Conservation (phyloP, 2,888 invertebrate species). For the Papilio protenor region DNA sequence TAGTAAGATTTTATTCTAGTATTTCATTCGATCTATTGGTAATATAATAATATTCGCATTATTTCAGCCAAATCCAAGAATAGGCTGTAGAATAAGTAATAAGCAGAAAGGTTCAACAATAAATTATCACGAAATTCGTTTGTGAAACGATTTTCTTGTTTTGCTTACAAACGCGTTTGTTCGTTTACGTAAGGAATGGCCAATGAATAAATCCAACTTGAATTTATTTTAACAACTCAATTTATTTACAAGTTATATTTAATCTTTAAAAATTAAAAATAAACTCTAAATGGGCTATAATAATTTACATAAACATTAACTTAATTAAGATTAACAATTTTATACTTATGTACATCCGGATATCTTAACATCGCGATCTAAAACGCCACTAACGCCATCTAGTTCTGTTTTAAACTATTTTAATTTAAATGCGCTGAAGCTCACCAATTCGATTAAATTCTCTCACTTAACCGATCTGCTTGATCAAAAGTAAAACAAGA, state of each 20-base stretch:
- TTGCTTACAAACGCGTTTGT: slow-evolving; percentile 27
- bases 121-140: slow-evolving; percentile 34
- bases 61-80: background rate
- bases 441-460: background rate
- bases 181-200: slow-evolving; percentile 35
- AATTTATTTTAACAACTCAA: slow-evolving; percentile 10
- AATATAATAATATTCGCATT: slow-evolving; percentile 20
- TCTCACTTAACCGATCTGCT: background rate
- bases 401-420: background rate
- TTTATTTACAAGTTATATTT: background rate
- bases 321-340: background rate
- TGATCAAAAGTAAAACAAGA: background rate
- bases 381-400: background rate
- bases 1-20: background rate
- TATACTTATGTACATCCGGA: background rate
- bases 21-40: background rate
- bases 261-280: no score
- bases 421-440: background rate
- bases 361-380: background rate
- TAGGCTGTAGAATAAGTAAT: background rate
- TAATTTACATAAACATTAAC: no score
- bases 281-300: no score
- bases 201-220: slow-evolving; percentile 29
- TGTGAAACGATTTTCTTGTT: slow-evolving; percentile 33
- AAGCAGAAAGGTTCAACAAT: slow-evolving; percentile 27